These are phyloP conservation scores for Chrysemys picta DNA, from an alignment of 2,113 vertebrate genomes.

Conservation along the genomic window DNA sequence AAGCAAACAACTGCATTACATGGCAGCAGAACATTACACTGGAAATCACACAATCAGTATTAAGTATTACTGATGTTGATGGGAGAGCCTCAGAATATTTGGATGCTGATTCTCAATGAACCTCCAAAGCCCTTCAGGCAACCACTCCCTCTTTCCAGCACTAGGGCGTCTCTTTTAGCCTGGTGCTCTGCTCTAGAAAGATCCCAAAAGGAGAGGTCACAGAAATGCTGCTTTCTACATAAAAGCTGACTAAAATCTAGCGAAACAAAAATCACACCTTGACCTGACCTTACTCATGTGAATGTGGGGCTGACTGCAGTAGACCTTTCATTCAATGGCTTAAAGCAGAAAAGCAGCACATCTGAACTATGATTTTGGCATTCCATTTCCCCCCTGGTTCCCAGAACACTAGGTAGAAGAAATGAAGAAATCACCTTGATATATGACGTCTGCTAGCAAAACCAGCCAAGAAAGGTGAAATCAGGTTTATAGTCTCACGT, in stretches of 20 bases:
- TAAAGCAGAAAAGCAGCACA: not conserved
- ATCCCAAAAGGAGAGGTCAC: conserved; percentile 53
- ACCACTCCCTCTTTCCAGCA: not conserved
- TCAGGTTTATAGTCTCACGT: not conserved
- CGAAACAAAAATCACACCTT: conserved; percentile 52
- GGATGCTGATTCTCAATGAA: not conserved
- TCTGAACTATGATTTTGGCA: conserved; percentile 7
- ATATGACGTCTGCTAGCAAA: not conserved
- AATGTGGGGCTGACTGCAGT: conserved; percentile 12
- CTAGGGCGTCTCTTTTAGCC: not conserved
- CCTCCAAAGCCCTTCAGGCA: not conserved
- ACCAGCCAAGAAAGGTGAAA: not conserved
- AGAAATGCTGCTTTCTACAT: conserved; percentile 79
- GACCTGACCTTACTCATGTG: conserved; percentile 52
- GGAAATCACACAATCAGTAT: not conserved
- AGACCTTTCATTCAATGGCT: not conserved
- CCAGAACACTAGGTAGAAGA: not conserved
- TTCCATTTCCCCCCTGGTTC: not conserved
- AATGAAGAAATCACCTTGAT: fast-evolving
- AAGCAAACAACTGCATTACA: not conserved
- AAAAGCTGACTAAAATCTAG: conserved; percentile 75
- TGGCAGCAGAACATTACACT: not conserved
- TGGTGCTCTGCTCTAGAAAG: not conserved
- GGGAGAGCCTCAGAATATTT: not conserved
- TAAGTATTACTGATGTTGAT: not conserved